phyloP scores from a whole-genome alignment of 2,797 vertebrate genomes.

The Pangasius djambal region DNA sequence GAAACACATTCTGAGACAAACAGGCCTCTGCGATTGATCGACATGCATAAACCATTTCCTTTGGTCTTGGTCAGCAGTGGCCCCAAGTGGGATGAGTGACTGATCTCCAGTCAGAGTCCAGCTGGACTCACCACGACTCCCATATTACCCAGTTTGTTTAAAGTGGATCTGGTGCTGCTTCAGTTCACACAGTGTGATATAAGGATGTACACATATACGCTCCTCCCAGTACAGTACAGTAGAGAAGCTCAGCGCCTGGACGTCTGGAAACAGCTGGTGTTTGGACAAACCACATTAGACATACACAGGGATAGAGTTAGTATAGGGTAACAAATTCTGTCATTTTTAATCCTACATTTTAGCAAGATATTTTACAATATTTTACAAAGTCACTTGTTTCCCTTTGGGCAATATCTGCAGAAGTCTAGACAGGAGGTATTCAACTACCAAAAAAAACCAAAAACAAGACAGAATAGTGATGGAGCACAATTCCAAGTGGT shows the following conservation, averaged over 20 bases:
- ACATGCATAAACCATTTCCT: conserved; percentile 21
- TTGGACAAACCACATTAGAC: conserved; percentile 21
- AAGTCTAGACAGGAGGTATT: background rate
- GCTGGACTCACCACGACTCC: background rate
- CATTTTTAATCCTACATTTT: background rate
- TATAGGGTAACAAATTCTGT: background rate
- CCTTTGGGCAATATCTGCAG: background rate
- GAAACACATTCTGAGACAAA: conserved; percentile 27
- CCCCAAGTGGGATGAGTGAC: conserved; percentile 6
- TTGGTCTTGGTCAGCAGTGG: conserved; percentile 23
- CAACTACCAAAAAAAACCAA: background rate
- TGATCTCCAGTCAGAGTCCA: background rate
- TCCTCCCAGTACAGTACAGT: conserved; percentile 8
- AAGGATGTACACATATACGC: background rate
- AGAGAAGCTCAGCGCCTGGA: background rate
- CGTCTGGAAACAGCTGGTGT: conserved; percentile 37
- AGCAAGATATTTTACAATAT: background rate
- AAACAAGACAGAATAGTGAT: background rate
- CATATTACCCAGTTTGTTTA: background rate
- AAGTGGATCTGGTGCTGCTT: conserved; percentile 13
- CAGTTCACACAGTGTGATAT: background rate
- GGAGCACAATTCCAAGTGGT: background rate
- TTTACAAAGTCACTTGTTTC: background rate
- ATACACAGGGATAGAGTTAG: conserved; percentile 9
- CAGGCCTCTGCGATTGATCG: background rate